These are phyloP conservation scores for Takifugu ocellatus DNA, from an alignment of 2,797 vertebrate genomes.

Conservation along the genomic window DNA sequence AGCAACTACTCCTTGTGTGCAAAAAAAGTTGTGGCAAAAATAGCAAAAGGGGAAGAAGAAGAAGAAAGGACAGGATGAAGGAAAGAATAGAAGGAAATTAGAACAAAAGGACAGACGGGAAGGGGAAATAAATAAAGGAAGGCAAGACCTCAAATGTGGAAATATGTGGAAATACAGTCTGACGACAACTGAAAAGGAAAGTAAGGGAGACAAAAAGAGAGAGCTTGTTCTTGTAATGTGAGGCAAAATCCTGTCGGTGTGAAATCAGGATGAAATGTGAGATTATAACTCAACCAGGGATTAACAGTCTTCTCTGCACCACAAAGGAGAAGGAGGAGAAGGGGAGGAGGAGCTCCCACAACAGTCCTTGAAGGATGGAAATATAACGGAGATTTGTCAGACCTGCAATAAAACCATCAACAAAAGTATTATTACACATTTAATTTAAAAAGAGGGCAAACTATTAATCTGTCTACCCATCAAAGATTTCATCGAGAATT, in stretches of 20 bases:
- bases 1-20: conserved; percentile 1
- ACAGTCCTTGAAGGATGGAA: conserved; percentile 28
- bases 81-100: conserved; percentile 3
- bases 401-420: no score
- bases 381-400: not conserved
- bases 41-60: not conserved
- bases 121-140: not conserved
- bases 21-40: conserved; percentile 1
- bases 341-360: conserved; percentile 16
- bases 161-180: not conserved
- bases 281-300: conserved; percentile 89
- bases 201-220: conserved; percentile 4
- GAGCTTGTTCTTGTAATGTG: conserved; percentile 80
- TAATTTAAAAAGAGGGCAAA: no score
- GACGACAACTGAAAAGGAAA: not conserved
- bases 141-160: not conserved
- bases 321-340: conserved; percentile 35
- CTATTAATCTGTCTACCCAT: no score
- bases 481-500: no score
- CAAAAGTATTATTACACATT: no score
- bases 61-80: not conserved
- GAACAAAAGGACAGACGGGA: not conserved
- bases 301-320: conserved; percentile 74
- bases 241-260: conserved; percentile 84
- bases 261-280: conserved; percentile 93